Percentiles rank a stretch among this genome's conserved stretches.
Conservation (phyloP, 2,888 invertebrate genomes). For the Lottia scabra region DNA sequence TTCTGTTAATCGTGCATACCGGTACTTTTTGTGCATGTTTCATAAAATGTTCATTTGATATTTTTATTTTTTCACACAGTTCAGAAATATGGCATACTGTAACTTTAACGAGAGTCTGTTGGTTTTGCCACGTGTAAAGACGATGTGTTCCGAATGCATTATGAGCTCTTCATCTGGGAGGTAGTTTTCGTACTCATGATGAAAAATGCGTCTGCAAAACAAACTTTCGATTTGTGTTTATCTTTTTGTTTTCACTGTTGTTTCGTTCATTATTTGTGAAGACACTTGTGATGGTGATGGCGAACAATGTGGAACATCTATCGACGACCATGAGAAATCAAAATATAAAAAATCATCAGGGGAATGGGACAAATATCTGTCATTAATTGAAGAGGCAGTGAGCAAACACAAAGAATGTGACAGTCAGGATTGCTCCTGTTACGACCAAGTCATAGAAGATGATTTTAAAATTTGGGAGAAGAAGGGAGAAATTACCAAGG, state of each 20-base stretch:
- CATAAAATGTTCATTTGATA: no score
- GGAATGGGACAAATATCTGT: conserved; percentile 62
- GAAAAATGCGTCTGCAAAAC: neutral
- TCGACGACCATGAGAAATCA: neutral
- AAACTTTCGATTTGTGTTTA: neutral
- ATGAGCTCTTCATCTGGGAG: no score
- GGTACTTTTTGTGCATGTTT: no score
- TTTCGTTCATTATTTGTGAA: neutral
- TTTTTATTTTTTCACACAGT: no score
- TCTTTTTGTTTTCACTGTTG: neutral
- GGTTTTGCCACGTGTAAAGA: no score
- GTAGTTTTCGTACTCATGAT: no score
- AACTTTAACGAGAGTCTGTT: no score
- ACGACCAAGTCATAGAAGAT: conserved; percentile 74
- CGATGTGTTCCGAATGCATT: no score
- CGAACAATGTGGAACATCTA: neutral
- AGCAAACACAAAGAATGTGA: conserved; percentile 55
- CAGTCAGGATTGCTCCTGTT: conserved; percentile 57
- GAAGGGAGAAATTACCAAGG: conserved; percentile 75
- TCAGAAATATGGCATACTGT: no score
- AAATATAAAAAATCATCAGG: neutral
- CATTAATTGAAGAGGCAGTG: conserved; percentile 56
- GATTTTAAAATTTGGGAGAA: conserved; percentile 79
- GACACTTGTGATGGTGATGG: neutral
- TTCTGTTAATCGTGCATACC: no score